Evolutionary conservation across 1,140 invertebrate genomes (phyloP), one percentile per base, ranked within the genome.

Genomic region (Chymomyza costata): DNA sequence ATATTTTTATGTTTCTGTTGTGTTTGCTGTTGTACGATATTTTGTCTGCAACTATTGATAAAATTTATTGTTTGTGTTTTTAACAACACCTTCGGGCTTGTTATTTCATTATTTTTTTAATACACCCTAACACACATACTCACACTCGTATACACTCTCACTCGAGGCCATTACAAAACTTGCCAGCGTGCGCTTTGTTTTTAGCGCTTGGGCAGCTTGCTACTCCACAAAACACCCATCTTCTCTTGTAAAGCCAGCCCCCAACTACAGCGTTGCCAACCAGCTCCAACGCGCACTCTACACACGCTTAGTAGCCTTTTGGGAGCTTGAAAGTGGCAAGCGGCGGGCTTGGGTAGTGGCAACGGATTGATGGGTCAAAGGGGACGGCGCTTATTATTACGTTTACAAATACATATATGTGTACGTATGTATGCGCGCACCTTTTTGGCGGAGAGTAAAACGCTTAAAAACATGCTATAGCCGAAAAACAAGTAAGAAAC

Each of bases 221-320:
- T 1, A 11, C 17, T n/a, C 14, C 54, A 5, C n/a, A 15, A 2
- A 2, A 46, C 48, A 6, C 35, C 39, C 13, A 11, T 31, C 39
- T 41, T 28, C 38, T 34, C 14, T 47, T 62, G 51, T 61, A 28
- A 15, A 39, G 45, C 44, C 51, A 31, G 48, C 35, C 18, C 10
- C 38, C 30, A 40, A 14, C 47, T 50, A 39, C 41, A 28, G 25
- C 44, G 13, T 6, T 31, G 13, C 25, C 19, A 21, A 17, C 37
- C 59, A 55, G 51, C 60, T 64, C 60, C 28, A 30, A 43, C 51
- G 60, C 64, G 65, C 71, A 60, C 71, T 71, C 66, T 78, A 73
- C 55, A 80, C 73, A 81, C 82, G 82, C 81, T 84, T 84, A 84
- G 82, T 83, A 83, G 82, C 74, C 82, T 71, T 83, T 83, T 83